Evolutionary conservation across 2,888 invertebrate species (phyloP).

Genomic region (Ectobius pallidus): DNA sequence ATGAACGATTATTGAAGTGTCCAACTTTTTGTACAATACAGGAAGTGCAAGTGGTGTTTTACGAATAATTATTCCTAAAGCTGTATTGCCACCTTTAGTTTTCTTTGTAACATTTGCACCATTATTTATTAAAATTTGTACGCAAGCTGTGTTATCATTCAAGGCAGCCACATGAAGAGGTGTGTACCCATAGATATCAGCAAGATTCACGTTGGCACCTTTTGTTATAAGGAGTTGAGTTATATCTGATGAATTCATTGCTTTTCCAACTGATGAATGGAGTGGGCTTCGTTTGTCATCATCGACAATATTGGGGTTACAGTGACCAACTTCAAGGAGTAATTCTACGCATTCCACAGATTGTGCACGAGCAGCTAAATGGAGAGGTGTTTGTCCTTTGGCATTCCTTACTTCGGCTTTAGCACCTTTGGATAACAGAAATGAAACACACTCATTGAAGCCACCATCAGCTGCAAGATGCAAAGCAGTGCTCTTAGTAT

Average conservation of each 20-base stretch:
- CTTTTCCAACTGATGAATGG: slow-evolving; percentile 78
- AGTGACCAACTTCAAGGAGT: slow-evolving; percentile 49
- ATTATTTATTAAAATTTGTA: slow-evolving; percentile 55
- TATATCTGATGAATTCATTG: slow-evolving; percentile 65
- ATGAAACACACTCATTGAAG: slow-evolving; percentile 52
- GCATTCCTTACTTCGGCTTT: slow-evolving; percentile 52
- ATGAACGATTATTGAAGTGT: slow-evolving; percentile 52
- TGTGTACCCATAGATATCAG: slow-evolving; percentile 55
- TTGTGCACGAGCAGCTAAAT: slow-evolving; percentile 57
- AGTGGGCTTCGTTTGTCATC: slow-evolving; percentile 54
- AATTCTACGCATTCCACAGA: slow-evolving; percentile 51
- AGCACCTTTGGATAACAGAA: slow-evolving; percentile 50
- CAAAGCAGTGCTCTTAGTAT: slow-evolving; percentile 40
- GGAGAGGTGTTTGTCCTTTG: slow-evolving; percentile 58
- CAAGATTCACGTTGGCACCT: slow-evolving; percentile 52
- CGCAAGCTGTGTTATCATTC: slow-evolving; percentile 56
- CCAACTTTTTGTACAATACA: slow-evolving; percentile 55
- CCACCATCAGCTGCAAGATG: slow-evolving; percentile 57
- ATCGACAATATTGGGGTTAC: slow-evolving; percentile 54
- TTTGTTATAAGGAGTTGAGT: slow-evolving; percentile 51
- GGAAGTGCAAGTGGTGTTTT: slow-evolving; percentile 56
- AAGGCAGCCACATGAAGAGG: slow-evolving; percentile 58
- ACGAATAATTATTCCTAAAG: slow-evolving; percentile 55
- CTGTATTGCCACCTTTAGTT: slow-evolving; percentile 55
- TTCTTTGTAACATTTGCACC: slow-evolving; percentile 57